Evolutionary conservation across 2,888 invertebrate species (phyloP).

Genomic region (Mimachlamys varia): DNA sequence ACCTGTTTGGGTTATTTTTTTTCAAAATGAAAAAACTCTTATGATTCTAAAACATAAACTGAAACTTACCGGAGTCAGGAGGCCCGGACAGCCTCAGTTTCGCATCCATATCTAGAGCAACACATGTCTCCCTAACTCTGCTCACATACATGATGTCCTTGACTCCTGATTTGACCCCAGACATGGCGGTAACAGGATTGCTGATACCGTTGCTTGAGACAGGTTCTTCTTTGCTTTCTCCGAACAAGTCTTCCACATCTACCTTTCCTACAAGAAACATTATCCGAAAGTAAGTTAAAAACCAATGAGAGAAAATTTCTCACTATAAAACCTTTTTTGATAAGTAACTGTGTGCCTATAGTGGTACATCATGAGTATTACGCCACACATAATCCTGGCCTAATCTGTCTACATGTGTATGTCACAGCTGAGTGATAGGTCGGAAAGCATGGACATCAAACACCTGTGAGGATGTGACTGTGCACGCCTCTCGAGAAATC

Average conservation of each 20-base stretch:
- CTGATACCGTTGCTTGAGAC: background rate
- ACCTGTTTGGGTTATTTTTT: background rate
- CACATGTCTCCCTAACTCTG: slow-evolving; percentile 28
- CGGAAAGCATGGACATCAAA: no score
- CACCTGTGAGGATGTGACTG: no score
- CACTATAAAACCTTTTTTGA: no score
- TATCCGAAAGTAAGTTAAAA: background rate
- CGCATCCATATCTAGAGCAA: background rate
- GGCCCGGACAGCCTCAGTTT: background rate
- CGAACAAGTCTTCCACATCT: background rate
- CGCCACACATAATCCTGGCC: no score
- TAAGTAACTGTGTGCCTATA: no score
- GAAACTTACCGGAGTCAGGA: background rate
- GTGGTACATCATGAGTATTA: no score
- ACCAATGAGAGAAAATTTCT: no score
- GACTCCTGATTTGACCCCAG: background rate
- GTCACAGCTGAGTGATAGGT: no score
- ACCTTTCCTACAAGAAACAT: background rate
- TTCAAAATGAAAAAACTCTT: background rate
- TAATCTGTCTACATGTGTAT: no score
- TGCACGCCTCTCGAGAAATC: no score
- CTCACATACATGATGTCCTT: slow-evolving; percentile 37
- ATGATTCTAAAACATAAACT: background rate
- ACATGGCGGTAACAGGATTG: background rate
- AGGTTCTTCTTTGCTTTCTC: background rate